A percentile compares a stretch with the other conserved stretches of the same genome.
Evolutionary conservation across 1,140 invertebrate species (phyloP).

Genomic region (Brachionus manjavacas): DNA sequence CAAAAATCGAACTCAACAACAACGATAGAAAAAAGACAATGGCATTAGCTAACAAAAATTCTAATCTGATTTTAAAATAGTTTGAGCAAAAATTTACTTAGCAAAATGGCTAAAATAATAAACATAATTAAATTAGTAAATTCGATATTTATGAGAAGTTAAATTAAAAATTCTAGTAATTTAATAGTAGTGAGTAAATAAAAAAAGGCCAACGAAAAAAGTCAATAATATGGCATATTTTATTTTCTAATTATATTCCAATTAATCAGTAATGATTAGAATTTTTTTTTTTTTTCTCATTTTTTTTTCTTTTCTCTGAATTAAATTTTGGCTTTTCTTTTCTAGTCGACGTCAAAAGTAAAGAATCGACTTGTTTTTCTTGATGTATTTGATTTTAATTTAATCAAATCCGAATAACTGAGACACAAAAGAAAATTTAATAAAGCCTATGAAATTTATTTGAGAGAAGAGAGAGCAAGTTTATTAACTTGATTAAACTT

Average conservation of each 20-base stretch:
- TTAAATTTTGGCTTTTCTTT: constrained; percentile 1
- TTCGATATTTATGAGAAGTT: constrained; percentile 24
- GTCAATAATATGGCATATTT: neutral
- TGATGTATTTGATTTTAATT: constrained; percentile 1
- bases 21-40: neutral
- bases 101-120: constrained; percentile 11
- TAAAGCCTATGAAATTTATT: constrained; percentile 1
- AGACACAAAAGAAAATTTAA: neutral
- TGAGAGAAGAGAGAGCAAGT: neutral
- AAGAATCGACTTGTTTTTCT: neutral
- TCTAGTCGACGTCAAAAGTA: neutral
- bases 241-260: constrained; percentile 35
- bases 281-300: neutral
- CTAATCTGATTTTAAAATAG: neutral
- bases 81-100: neutral
- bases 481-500: constrained; percentile 6
- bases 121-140: constrained; percentile 27
- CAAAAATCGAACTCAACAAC: neutral
- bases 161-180: constrained; percentile 28
- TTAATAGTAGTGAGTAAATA: constrained; percentile 16
- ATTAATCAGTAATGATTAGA: constrained; percentile 24
- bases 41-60: neutral
- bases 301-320: neutral
- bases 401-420: neutral
- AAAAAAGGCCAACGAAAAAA: neutral